Evolutionary conservation across 2,113 vertebrate species (phyloP).

Genomic region (Corythaeola cristata): DNA sequence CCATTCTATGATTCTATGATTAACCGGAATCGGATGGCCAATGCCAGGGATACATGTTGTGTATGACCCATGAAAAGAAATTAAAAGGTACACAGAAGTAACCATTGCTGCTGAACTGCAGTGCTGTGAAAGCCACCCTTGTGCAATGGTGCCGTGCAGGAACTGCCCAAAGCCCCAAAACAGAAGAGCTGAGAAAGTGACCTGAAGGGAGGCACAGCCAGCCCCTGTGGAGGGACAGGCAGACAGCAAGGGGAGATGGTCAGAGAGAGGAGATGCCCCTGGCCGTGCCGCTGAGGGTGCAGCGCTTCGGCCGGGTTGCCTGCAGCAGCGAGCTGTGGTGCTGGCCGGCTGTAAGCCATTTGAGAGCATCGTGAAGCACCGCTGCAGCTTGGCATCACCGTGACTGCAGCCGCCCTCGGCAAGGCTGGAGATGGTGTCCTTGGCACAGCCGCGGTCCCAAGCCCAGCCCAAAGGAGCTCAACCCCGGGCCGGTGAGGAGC

Average conservation of each 20-base stretch:
- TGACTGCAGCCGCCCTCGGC: neutral
- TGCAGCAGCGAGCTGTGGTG: rapidly evolving
- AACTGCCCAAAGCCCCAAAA: neutral
- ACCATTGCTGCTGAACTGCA: neutral
- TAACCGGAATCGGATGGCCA: neutral
- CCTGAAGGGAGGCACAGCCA: neutral
- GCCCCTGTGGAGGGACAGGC: neutral
- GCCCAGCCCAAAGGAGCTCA: neutral
- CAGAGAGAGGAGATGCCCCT: neutral
- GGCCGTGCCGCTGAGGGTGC: rapidly evolving
- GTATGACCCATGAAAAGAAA: neutral
- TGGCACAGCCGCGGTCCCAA: neutral
- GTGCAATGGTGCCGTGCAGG: rapidly evolving
- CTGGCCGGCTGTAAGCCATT: no score
- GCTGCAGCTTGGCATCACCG: rapidly evolving
- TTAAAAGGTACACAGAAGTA: neutral
- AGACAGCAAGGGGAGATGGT: neutral
- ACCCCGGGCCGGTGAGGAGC: neutral
- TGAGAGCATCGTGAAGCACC: neutral
- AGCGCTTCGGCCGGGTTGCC: rapidly evolving
- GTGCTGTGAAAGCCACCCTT: neutral
- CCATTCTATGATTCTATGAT: no score
- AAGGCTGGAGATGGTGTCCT: neutral
- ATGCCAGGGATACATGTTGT: neutral
- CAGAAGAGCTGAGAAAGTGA: neutral